Percentiles rank a stretch among this genome's conserved stretches.
Evolutionary conservation across 2,888 invertebrate species (phyloP).

Genomic region (Gisinianus flammeolus): DNA sequence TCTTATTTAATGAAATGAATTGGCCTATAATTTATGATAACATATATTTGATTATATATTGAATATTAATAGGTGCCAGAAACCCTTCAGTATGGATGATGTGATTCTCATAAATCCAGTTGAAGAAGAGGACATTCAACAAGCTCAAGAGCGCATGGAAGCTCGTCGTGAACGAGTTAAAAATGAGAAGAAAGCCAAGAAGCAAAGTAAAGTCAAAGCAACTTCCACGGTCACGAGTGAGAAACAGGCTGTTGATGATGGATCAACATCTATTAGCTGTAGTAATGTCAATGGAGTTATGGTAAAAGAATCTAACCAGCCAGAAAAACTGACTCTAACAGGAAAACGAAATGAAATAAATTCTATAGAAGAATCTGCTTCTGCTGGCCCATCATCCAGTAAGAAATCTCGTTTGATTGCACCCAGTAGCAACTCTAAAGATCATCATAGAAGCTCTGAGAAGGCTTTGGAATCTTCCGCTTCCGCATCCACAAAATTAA

Average conservation of each 20-base stretch:
- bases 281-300: neutral
- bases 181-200: conserved; percentile 70
- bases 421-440: conserved; percentile 5
- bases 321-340: neutral
- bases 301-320: neutral
- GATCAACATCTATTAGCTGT: neutral
- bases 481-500: conserved; percentile 67
- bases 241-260: neutral
- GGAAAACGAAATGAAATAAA: neutral
- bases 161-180: conserved; percentile 73
- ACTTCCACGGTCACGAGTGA: neutral
- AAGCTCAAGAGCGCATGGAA: conserved; percentile 71
- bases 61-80: conserved; percentile 71
- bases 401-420: conserved; percentile 25
- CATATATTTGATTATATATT: neutral
- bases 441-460: conserved; percentile 56
- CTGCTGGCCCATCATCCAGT: conserved; percentile 22
- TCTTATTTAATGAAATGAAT: neutral
- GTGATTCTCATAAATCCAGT: conserved; percentile 86
- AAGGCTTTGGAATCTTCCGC: neutral
- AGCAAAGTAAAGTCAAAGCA: conserved; percentile 55
- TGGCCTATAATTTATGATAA: neutral
- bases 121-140: conserved; percentile 74
- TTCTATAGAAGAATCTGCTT: conserved; percentile 8
- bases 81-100: conserved; percentile 77